Conservation (phyloP, 30 jellyfish, hydroid and myxozoan species). For the Catostylus mosaicus region DNA sequence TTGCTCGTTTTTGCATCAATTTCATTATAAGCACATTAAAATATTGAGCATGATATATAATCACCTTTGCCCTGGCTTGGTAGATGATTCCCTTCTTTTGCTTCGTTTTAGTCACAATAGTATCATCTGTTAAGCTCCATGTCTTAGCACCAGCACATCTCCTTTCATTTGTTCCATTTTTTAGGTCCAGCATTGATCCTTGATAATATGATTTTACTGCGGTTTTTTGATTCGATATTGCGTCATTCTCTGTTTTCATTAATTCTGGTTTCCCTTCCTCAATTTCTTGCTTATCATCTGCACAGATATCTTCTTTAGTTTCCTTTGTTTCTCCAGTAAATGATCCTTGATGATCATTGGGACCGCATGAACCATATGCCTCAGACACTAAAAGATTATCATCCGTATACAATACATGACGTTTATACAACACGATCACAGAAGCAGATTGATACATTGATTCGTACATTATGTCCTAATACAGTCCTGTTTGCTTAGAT, state of each 20-base stretch:
- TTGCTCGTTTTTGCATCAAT: too few relatives aligned
- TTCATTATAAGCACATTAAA: not conserved
- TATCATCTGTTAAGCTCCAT: constrained; percentile 37
- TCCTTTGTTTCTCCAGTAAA: not conserved
- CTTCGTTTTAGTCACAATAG: not conserved
- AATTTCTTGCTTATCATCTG: not conserved
- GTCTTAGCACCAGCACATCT: not conserved
- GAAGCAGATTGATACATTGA: too few relatives aligned
- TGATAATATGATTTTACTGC: not conserved
- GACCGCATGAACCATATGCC: not conserved
- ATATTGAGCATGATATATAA: not conserved
- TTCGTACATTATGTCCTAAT: too few relatives aligned
- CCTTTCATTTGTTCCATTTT: not conserved
- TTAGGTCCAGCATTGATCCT: not conserved
- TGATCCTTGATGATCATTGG: not conserved
- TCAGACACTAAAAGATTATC: too few relatives aligned
- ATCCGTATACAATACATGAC: too few relatives aligned
- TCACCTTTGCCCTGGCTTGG: constrained; percentile 23
- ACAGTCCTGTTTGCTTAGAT: too few relatives aligned
- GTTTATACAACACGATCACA: too few relatives aligned
- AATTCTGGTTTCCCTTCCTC: not conserved
- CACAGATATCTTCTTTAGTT: not conserved
- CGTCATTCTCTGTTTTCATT: not conserved
- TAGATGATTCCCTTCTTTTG: constrained; percentile 15
- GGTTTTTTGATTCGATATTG: not conserved